Percentiles rank a stretch among this genome's conserved stretches.
Evolutionary conservation across 2,113 vertebrate genomes (phyloP).

Genomic region (Oncorhynchus clarkii): DNA sequence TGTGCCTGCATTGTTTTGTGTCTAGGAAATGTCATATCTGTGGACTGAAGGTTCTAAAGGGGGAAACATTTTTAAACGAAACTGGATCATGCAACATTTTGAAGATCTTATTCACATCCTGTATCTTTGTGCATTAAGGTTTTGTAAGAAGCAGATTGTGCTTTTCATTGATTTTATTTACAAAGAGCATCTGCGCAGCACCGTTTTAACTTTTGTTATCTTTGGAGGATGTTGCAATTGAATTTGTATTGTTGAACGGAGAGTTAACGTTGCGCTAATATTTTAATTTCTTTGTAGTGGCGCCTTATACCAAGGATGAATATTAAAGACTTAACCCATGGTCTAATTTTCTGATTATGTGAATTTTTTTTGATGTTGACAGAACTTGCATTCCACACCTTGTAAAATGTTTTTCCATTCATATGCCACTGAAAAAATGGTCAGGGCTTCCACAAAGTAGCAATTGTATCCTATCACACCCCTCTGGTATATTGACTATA

Average conservation of each 20-base stretch:
- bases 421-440: too few species aligned
- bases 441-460: too few species aligned
- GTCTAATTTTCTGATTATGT: neutral
- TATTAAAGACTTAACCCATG: constrained; percentile 57
- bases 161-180: constrained; percentile 48
- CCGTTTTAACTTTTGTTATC: constrained; percentile 39
- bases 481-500: too few species aligned
- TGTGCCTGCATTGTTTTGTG: constrained; percentile 55
- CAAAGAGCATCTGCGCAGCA: constrained; percentile 25
- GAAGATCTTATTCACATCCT: constrained; percentile 23
- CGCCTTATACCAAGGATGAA: constrained; percentile 40
- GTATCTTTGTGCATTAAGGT: constrained; percentile 33
- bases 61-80: constrained; percentile 25
- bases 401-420: neutral
- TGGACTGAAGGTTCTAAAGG: constrained; percentile 8
- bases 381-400: neutral
- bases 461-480: too few species aligned
- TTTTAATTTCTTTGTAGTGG: constrained; percentile 55
- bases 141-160: constrained; percentile 22
- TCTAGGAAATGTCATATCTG: constrained; percentile 17
- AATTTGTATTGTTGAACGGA: constrained; percentile 41
- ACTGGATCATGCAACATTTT: constrained; percentile 27
- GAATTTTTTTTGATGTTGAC: too few species aligned
- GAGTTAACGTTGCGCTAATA: constrained; percentile 43
- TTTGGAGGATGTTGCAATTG: constrained; percentile 51